Evolutionary conservation across 2,113 vertebrate species (phyloP).

Genomic region (Cichladusa arquata): DNA sequence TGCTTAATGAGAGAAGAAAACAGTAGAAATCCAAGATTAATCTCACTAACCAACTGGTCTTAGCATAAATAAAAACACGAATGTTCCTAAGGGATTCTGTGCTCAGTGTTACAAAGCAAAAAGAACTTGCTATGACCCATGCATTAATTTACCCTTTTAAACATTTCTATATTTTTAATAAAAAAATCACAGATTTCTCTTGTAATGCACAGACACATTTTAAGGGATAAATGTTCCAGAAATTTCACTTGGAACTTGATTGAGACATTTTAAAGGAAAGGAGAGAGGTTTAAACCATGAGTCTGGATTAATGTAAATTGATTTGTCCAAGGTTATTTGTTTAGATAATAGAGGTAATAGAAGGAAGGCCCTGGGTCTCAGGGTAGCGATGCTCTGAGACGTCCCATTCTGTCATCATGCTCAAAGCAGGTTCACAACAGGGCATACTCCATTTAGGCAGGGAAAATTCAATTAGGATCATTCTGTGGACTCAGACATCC

Average conservation of each 20-base stretch:
- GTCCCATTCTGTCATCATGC: conserved; percentile 81
- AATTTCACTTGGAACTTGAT: conserved; percentile 63
- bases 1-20: not conserved
- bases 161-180: not conserved
- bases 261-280: conserved; percentile 63
- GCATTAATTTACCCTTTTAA: not conserved
- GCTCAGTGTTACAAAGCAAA: not conserved
- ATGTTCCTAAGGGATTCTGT: not conserved
- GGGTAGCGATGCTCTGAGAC: conserved; percentile 79
- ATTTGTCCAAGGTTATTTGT: conserved; percentile 84
- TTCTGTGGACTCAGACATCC: conserved; percentile 81
- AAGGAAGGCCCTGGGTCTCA: conserved; percentile 79
- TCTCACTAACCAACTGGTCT: not conserved
- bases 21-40: not conserved
- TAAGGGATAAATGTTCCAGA: conserved; percentile 30
- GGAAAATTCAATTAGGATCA: conserved; percentile 92
- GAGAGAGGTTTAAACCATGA: conserved; percentile 72
- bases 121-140: not conserved
- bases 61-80: not conserved
- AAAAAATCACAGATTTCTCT: not conserved
- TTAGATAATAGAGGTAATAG: conserved; percentile 90
- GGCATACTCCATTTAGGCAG: conserved; percentile 89
- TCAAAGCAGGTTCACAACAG: conserved; percentile 88
- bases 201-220: not conserved
- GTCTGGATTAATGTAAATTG: conserved; percentile 77